A percentile compares a stretch with the other conserved stretches of the same genome.
phyloP scores from a whole-genome alignment of 2,888 invertebrate species.

The Koerneria pararmatus region DNA sequence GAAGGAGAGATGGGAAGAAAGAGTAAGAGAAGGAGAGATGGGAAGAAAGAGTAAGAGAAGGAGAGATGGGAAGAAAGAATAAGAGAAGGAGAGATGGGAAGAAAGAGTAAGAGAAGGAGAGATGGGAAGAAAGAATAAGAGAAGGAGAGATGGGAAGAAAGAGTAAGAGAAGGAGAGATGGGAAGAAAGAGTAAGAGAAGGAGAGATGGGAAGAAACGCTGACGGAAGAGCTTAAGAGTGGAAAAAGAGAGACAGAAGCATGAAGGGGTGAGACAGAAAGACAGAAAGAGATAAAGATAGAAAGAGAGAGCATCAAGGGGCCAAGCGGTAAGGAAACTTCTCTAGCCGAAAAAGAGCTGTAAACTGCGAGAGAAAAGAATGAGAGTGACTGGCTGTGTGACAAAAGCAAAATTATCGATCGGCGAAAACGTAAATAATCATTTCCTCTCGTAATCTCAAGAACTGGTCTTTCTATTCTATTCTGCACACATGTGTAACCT shows the following conservation, averaged over 20 bases:
- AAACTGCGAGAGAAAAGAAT: no score
- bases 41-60: not conserved
- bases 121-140: constrained; percentile 12
- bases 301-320: constrained; percentile 5
- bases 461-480: no score
- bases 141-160: not conserved
- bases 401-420: no score
- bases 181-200: no score
- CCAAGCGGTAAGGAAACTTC: not conserved
- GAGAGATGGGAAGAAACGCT: not conserved
- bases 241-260: not conserved
- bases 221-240: not conserved
- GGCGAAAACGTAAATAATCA: no score
- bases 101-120: constrained; percentile 14
- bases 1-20: not conserved
- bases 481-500: no score
- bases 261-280: constrained; percentile 1
- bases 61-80: not conserved
- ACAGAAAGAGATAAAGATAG: not conserved
- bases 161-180: not conserved
- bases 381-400: no score
- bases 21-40: not conserved
- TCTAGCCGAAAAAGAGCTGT: no score
- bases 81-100: constrained; percentile 10
- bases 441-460: no score